Evolutionary conservation across 2,113 vertebrate species (phyloP).

Genomic region (Pseudorhombus dupliciocellatus): DNA sequence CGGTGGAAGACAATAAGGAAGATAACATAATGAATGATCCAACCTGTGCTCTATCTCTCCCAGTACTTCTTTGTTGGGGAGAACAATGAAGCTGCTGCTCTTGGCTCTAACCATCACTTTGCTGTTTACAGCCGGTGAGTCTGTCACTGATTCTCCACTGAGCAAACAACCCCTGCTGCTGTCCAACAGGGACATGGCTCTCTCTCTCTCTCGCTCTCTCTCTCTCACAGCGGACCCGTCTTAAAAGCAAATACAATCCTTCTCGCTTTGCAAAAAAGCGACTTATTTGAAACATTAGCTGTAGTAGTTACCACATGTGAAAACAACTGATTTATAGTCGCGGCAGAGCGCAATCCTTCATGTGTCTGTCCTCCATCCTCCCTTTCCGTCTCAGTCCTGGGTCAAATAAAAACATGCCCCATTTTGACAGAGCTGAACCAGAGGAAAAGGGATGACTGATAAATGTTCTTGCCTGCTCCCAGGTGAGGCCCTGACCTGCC

Average conservation of each 20-base stretch:
- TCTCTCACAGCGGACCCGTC: not conserved
- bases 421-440: not conserved
- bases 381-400: not conserved
- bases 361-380: no score
- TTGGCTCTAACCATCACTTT: conserved; percentile 63
- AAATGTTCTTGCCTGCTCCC: not conserved
- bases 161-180: conserved; percentile 38
- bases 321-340: not conserved
- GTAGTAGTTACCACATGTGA: not conserved
- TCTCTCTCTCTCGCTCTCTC: not conserved
- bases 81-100: conserved; percentile 75
- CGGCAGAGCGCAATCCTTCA: no score
- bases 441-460: not conserved
- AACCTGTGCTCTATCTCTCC: conserved; percentile 29
- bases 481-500: conserved; percentile 75
- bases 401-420: not conserved
- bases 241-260: not conserved
- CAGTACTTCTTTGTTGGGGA: conserved; percentile 17
- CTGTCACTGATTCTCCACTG: conserved; percentile 65
- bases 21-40: not conserved
- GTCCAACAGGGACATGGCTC: conserved; percentile 21
- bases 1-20: no score
- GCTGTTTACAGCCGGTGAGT: conserved; percentile 76
- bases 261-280: not conserved
- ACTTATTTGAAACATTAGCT: not conserved